Percentiles rank a stretch among this genome's conserved stretches.
Conservation (phyloP, 1,140 invertebrate species). For the Caenorhabditis tropicalis region DNA sequence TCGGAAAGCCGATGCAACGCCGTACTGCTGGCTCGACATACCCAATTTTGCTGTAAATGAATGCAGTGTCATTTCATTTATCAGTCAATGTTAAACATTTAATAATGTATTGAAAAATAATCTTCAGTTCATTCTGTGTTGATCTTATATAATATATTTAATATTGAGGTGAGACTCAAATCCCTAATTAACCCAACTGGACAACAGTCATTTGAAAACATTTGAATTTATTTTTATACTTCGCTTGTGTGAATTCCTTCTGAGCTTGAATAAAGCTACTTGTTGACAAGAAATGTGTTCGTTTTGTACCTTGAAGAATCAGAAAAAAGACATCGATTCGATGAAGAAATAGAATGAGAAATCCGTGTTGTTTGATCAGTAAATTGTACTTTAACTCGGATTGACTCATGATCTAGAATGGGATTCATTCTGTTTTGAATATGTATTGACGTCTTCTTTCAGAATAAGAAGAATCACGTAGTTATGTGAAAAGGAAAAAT, state of each 20-base stretch:
- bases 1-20: constrained; percentile 16
- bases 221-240: too few species aligned
- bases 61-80: not conserved
- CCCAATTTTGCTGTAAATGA: not conserved
- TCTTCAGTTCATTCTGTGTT: too few species aligned
- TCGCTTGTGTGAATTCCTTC: not conserved
- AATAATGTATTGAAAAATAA: too few species aligned
- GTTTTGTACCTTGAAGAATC: not conserved
- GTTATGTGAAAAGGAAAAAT: not conserved
- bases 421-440: constrained; percentile 24
- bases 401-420: constrained; percentile 15
- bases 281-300: not conserved
- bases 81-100: too few species aligned
- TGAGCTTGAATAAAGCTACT: not conserved
- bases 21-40: constrained; percentile 26
- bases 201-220: too few species aligned
- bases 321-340: not conserved
- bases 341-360: not conserved
- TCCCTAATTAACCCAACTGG: too few species aligned
- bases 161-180: too few species aligned
- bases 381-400: not conserved
- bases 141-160: too few species aligned
- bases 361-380: not conserved
- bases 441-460: not conserved
- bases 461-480: not conserved